Conservation (phyloP, 2,797 vertebrate species). For the Gastrophryne carolinensis region DNA sequence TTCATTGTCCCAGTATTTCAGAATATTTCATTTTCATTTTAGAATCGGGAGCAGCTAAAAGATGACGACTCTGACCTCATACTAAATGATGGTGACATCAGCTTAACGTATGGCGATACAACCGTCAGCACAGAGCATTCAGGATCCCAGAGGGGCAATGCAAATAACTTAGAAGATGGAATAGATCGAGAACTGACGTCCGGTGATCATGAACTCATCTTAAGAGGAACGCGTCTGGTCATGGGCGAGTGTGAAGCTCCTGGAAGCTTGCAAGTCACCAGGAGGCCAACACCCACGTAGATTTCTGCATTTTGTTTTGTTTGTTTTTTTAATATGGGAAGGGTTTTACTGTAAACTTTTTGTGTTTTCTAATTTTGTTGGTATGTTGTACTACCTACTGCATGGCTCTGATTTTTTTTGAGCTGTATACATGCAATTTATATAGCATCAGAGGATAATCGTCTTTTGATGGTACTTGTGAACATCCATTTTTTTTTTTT, state of each 20-base stretch:
- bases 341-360: slow-evolving; percentile 61
- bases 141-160: slow-evolving; percentile 62
- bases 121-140: slow-evolving; percentile 80
- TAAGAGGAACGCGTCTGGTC: slow-evolving; percentile 90
- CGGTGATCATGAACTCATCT: slow-evolving; percentile 89
- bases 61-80: slow-evolving; percentile 96
- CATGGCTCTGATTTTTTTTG: slow-evolving; percentile 75
- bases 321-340: slow-evolving; percentile 21
- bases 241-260: slow-evolving; percentile 93
- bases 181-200: slow-evolving; percentile 84
- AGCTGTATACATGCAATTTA: slow-evolving; percentile 77
- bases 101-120: slow-evolving; percentile 88
- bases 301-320: slow-evolving; percentile 9
- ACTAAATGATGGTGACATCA: slow-evolving; percentile 89
- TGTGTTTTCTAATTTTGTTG: slow-evolving; percentile 68
- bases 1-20: too few relatives aligned
- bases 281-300: slow-evolving; percentile 72
- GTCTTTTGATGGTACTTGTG: slow-evolving; percentile 63
- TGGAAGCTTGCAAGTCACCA: slow-evolving; percentile 73
- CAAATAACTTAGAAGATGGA: slow-evolving; percentile 75
- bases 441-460: slow-evolving; percentile 71
- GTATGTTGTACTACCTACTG: slow-evolving; percentile 73
- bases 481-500: slow-evolving; percentile 5
- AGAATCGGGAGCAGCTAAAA: slow-evolving; percentile 92
- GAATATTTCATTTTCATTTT: slow-evolving; percentile 31